Evolutionary conservation across 2,888 invertebrate species (phyloP).

Genomic region (Euphydryas editha): DNA sequence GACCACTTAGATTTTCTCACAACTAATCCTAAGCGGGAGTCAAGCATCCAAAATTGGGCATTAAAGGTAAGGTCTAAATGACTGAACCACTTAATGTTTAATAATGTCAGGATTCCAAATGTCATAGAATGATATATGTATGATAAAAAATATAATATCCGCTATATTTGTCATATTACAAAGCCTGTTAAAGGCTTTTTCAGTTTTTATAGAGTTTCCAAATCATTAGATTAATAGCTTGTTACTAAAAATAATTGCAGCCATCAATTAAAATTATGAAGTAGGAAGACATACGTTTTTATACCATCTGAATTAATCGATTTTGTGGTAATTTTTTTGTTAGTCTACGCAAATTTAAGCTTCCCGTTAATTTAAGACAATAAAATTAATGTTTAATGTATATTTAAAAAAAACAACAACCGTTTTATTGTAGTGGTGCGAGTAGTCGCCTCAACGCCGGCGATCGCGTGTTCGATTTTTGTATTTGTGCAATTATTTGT

Average conservation of each 20-base stretch:
- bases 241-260: neutral
- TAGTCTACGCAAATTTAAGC: neutral
- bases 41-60: too few relatives aligned
- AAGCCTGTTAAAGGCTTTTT: neutral
- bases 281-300: constrained; percentile 9
- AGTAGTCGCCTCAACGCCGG: too few relatives aligned
- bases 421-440: too few relatives aligned
- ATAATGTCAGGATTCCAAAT: too few relatives aligned
- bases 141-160: neutral
- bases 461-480: too few relatives aligned
- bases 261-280: neutral
- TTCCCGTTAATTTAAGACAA: neutral
- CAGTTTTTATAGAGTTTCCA: neutral
- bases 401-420: neutral
- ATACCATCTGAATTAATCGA: neutral
- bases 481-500: too few relatives aligned
- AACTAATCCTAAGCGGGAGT: too few relatives aligned
- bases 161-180: neutral
- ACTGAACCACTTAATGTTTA: too few relatives aligned
- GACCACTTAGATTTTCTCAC: too few relatives aligned
- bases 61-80: too few relatives aligned
- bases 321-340: neutral
- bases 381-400: neutral
- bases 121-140: too few relatives aligned
- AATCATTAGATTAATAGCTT: neutral